Percentiles rank a stretch among this genome's conserved stretches.
phyloP scores from a whole-genome alignment of 2,113 vertebrate species.

The Myotis brandtii region DNA sequence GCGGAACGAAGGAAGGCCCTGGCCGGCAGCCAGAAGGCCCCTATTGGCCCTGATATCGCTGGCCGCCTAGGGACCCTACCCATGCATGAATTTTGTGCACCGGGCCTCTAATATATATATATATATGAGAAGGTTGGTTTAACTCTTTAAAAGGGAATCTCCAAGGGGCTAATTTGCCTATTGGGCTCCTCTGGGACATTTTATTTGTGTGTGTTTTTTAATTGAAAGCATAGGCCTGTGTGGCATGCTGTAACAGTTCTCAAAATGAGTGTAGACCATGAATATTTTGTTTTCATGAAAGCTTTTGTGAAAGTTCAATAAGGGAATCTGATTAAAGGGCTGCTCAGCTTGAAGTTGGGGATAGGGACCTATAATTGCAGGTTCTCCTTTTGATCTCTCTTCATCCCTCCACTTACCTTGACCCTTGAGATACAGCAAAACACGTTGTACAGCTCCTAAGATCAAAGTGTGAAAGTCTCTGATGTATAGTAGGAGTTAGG shows the following conservation, averaged over 20 bases:
- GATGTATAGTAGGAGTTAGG: background rate
- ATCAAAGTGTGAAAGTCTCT: constrained; percentile 27
- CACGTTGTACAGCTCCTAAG: background rate
- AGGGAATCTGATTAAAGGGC: constrained; percentile 8
- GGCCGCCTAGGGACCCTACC: too few species aligned
- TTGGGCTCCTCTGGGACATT: constrained; percentile 45
- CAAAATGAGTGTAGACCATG: constrained; percentile 47
- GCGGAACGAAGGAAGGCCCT: too few species aligned
- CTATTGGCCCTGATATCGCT: too few species aligned
- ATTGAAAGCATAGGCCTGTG: constrained; percentile 42
- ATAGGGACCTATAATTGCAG: background rate
- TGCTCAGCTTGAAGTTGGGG: background rate
- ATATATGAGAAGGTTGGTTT: background rate
- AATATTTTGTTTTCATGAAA: constrained; percentile 62
- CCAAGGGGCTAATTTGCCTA: constrained; percentile 60
- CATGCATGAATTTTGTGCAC: too few species aligned
- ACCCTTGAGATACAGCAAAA: background rate
- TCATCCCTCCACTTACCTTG: background rate
- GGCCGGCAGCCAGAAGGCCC: too few species aligned
- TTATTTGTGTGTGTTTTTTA: constrained; percentile 59
- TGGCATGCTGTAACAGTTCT: background rate
- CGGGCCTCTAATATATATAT: too few species aligned
- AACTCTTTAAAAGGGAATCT: constrained; percentile 63
- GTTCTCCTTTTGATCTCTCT: background rate
- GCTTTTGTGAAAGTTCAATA: constrained; percentile 55